These are phyloP conservation scores for Caenorhabditis inopinata DNA, from an alignment of 1,140 invertebrate species.

Conservation along the genomic window DNA sequence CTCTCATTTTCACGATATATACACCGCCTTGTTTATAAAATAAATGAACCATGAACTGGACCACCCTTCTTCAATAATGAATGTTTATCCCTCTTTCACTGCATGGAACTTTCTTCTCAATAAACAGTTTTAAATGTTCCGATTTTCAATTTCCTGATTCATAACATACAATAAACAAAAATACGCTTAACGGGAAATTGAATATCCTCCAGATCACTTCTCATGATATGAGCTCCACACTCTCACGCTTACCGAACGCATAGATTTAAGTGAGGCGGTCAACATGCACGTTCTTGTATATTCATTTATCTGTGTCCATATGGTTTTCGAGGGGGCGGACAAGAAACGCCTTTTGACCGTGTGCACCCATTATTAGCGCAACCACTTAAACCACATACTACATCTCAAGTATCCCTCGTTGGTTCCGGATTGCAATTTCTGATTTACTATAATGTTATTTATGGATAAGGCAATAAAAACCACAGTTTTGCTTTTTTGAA, in stretches of 20 bases:
- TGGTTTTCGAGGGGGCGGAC: not conserved
- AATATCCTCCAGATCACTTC: not conserved
- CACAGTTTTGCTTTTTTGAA: too few relatives aligned
- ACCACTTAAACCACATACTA: not conserved
- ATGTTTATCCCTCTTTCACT: constrained; percentile 2
- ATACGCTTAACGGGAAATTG: not conserved
- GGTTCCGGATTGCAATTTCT: not conserved
- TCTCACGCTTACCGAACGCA: not conserved
- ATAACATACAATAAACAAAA: constrained; percentile 2
- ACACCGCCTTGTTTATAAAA: not conserved
- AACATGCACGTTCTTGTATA: constrained; percentile 6
- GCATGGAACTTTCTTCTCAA: not conserved
- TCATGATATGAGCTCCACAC: not conserved
- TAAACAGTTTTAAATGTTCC: too few relatives aligned
- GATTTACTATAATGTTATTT: not conserved
- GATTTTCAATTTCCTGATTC: not conserved
- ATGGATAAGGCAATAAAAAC: too few relatives aligned
- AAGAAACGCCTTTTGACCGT: constrained; percentile 21
- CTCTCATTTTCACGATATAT: not conserved
- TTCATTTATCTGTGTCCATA: constrained; percentile 26
- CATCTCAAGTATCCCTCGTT: not conserved
- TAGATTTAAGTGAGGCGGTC: not conserved
- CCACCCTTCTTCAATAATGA: not conserved
- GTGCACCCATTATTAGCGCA: constrained; percentile 24
- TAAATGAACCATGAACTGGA: not conserved